Base-by-base conservation (phyloP, 2,888 invertebrate species). In the Campoplex nolae region DNA sequence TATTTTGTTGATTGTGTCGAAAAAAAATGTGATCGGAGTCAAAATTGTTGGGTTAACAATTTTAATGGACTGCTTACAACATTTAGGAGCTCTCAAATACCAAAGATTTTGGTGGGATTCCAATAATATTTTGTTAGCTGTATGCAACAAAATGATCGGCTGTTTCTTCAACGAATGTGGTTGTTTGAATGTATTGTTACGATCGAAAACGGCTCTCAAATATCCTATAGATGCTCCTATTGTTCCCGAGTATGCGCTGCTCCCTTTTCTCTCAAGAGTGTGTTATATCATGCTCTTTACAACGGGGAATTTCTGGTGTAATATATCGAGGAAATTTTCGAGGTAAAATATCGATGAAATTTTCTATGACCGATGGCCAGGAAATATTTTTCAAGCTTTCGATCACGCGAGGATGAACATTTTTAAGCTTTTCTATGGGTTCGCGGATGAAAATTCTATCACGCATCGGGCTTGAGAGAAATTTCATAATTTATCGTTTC, bases 401-500 rank as follows among this genome's bases (percentile, higher is more conserved):
- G 7, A 6, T n/a, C 13, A 13, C 6, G 3, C 16, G 32, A 6
- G n/a, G 13, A 38, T 54, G 16, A 3, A 4, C 18, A 23, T 68
- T 38, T 68, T 68, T 42, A 45, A 45, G n/a, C 58, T 45, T 32
- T 73, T 6, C 11, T 28, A 28, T 23, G 13, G 32, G 32, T 28
- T 45, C 35, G 77, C 9, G 54, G 2, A 79, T 74, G 65, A 86
- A 83, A 79, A 73, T 84, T 45, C 54, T 58, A n/a, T 42, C 48
- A 68, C 11, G 73, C 71, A 74, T 58, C 74, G 54, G 74, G 68
- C 45, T 70, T 74, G 74, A 32, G 3, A 32, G n/a, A 56, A 68
- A 75, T 82, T 70, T 68, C 23, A 70, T 83, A 83, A 86, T 86
- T 83, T 78, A 85, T 83, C 56, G 83, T 75, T 86, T 75, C 18